Percentiles rank a stretch among this genome's conserved stretches.
These are phyloP conservation scores for Piscicola geometra DNA, from an alignment of 2,888 invertebrate species.

Conservation along the genomic window DNA sequence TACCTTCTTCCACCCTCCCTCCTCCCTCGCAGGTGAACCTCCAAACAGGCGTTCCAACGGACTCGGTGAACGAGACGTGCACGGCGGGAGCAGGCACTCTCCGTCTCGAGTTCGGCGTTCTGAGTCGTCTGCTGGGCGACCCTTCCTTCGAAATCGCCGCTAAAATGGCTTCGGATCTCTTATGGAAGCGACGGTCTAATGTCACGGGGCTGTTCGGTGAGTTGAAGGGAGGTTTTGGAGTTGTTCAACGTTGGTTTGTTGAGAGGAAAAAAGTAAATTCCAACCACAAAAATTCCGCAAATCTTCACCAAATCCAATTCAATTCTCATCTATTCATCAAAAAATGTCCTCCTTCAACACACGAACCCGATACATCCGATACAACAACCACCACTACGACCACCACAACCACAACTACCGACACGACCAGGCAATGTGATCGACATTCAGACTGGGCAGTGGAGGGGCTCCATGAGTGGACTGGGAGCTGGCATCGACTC, in stretches of 20 bases:
- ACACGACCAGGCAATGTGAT: constrained; percentile 60
- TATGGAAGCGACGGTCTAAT: constrained; percentile 61
- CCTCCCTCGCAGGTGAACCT: constrained; percentile 60
- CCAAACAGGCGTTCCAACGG: constrained; percentile 58
- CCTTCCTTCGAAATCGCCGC: constrained; percentile 63
- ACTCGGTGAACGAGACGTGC: constrained; percentile 62
- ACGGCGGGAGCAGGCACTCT: constrained; percentile 65
- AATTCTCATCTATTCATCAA: no score
- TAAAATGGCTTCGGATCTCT: constrained; percentile 59
- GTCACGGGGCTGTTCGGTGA: constrained; percentile 63
- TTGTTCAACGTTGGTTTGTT: not conserved
- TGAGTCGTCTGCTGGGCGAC: constrained; percentile 62
- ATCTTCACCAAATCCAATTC: not conserved
- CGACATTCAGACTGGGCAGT: constrained; percentile 64
- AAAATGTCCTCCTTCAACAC: no score
- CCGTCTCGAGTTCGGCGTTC: constrained; percentile 63
- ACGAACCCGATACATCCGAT: no score
- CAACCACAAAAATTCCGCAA: not conserved
- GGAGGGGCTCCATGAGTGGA: constrained; percentile 62
- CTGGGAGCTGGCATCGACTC: constrained; percentile 65
- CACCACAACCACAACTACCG: no score
- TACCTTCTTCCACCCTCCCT: not conserved
- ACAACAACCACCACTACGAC: no score
- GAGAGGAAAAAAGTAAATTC: not conserved
- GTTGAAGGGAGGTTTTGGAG: not conserved